These are phyloP conservation scores for Sturmia bella DNA, from an alignment of 2,888 invertebrate species.

Conservation along the genomic window DNA sequence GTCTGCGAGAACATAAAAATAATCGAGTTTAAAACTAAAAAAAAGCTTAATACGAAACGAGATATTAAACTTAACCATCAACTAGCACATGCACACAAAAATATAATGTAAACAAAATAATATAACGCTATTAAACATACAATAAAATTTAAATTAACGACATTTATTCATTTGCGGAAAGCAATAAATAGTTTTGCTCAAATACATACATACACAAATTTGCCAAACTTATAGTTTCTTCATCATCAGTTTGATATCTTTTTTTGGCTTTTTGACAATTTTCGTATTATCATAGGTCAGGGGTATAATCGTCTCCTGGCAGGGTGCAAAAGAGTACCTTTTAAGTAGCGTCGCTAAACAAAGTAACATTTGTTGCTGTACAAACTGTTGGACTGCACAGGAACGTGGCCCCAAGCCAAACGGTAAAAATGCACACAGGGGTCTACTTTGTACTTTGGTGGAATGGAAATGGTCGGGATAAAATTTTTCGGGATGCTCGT, in stretches of 20 bases:
- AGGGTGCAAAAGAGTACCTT: constrained; percentile 74
- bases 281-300: constrained; percentile 74
- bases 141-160: neutral
- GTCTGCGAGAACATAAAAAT: neutral
- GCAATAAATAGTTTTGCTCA: neutral
- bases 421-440: constrained; percentile 78
- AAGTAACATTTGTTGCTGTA: constrained; percentile 75
- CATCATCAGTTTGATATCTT: constrained; percentile 72
- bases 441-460: constrained; percentile 83
- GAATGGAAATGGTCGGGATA: constrained; percentile 85
- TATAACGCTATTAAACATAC: neutral
- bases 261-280: constrained; percentile 74
- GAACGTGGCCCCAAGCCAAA: constrained; percentile 78
- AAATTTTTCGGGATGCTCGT: constrained; percentile 84
- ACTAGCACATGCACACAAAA: constrained; percentile 11
- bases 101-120: neutral
- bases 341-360: constrained; percentile 74
- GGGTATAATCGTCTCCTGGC: constrained; percentile 74
- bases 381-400: constrained; percentile 76
- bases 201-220: neutral
- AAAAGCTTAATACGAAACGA: neutral
- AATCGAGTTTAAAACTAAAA: neutral
- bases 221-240: constrained; percentile 41
- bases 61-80: constrained; percentile 1
- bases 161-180: neutral